phyloP scores from a whole-genome alignment of 2,888 invertebrate genomes.

The Therioaphis trifolii region DNA sequence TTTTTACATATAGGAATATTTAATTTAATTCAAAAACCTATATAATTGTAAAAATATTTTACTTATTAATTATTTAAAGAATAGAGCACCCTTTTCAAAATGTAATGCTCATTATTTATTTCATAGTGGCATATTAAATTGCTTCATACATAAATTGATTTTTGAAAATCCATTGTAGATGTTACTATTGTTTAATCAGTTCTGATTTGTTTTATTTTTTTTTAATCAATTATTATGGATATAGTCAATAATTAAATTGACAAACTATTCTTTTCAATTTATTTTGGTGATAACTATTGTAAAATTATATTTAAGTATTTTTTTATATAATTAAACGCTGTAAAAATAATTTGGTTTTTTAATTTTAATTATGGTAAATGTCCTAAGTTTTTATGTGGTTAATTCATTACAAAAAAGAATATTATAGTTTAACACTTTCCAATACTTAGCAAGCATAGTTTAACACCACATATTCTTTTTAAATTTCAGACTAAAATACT shows the following conservation, averaged over 20 bases:
- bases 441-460: too few species aligned
- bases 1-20: slow-evolving; percentile 47
- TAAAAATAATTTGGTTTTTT: slow-evolving; percentile 34
- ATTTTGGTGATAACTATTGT: slow-evolving; percentile 61
- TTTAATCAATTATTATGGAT: neutral
- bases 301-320: slow-evolving; percentile 63
- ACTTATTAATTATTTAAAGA: slow-evolving; percentile 46
- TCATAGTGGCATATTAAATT: slow-evolving; percentile 39
- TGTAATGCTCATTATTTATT: slow-evolving; percentile 56
- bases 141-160: slow-evolving; percentile 11
- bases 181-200: slow-evolving; percentile 35
- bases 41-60: slow-evolving; percentile 57
- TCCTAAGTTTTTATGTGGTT: too few species aligned
- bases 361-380: neutral
- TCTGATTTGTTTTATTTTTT: slow-evolving; percentile 48
- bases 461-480: too few species aligned
- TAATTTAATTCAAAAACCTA: slow-evolving; percentile 45
- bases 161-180: slow-evolving; percentile 40
- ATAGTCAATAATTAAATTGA: slow-evolving; percentile 40
- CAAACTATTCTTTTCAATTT: slow-evolving; percentile 53
- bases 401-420: too few species aligned
- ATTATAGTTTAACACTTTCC: too few species aligned
- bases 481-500: too few species aligned
- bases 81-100: slow-evolving; percentile 47
- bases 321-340: slow-evolving; percentile 58